Evolutionary conservation across 2,797 vertebrate genomes (phyloP).

Genomic region (Labeo calbasu): DNA sequence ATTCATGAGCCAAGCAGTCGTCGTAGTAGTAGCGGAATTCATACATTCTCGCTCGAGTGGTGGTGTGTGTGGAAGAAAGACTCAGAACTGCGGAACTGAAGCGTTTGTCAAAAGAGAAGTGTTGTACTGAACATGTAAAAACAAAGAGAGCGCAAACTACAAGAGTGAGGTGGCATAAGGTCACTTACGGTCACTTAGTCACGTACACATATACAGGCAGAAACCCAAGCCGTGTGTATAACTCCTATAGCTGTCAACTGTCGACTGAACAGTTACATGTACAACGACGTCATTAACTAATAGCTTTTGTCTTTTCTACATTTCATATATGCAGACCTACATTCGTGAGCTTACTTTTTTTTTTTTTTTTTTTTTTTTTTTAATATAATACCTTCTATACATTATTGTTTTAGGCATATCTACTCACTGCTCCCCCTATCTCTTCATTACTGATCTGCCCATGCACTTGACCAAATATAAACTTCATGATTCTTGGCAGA

Average conservation of each 20-base stretch:
- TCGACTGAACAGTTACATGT: background rate
- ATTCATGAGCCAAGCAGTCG: too few relatives aligned
- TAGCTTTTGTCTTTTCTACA: background rate
- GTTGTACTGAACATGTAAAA: background rate
- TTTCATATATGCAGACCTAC: background rate
- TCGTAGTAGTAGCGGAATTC: background rate
- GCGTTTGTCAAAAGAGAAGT: background rate
- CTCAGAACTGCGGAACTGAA: background rate
- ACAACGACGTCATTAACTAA: background rate
- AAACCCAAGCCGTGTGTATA: conserved; percentile 14
- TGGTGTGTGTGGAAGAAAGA: background rate
- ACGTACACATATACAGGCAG: conserved; percentile 17
- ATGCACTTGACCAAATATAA: conserved; percentile 80
- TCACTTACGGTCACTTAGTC: conserved; percentile 14
- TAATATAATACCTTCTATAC: background rate
- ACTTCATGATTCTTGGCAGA: conserved; percentile 71
- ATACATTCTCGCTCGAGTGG: too few relatives aligned
- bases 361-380: too few relatives aligned
- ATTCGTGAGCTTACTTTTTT: background rate
- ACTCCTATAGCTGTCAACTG: background rate
- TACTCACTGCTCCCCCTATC: conserved; percentile 29
- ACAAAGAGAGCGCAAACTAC: background rate
- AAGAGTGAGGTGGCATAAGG: background rate
- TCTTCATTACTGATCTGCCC: conserved; percentile 49
- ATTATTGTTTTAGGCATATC: too few relatives aligned